Evolutionary conservation across 2,113 vertebrate species (phyloP), one percentile per base, ranked within the genome.

Genomic region (Machaerirhynchus nigripectus): DNA sequence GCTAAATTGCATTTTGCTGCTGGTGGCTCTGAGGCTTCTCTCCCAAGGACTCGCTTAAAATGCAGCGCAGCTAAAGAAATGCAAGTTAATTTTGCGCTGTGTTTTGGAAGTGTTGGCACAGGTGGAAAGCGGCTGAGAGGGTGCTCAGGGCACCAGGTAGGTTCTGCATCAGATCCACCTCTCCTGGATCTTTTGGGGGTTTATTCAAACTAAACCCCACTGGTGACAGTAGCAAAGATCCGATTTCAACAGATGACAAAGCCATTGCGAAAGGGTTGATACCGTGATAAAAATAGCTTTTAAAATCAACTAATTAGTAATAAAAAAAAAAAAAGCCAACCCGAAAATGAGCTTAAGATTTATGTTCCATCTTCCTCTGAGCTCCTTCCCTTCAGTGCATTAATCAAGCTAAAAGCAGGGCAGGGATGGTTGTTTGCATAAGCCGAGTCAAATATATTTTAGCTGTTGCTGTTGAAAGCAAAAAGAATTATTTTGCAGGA

Each of bases 401-500:
- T 90, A 80, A 90, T 63, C 82, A 81, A 88, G 60, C 52, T 57
- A 93, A 96, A 90, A 94, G 68, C 56, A 88, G 71, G 82, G 61
- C 63, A 76, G 55, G 87, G 89, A 40, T 31, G 31, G 22, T 2
- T 61, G 75, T 93, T 95, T 86, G 76, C 95, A 56, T 81, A 86
- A 93, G 50, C 9, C 2, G 10, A 93, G 59, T 77, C 82, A 75
- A 91, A 88, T 37, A 59, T 42, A 85, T 92, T 91, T 74, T 55
- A 61, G 59, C 53, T 87, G 61, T 47, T 91, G 79, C 81, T n/a
- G 37, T 37, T 69, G 89, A 83, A 89, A 93, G 81, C 53, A 40
- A 50, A 71, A 65, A 71, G 68, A 68, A 87, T 59, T 70, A 55
- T 84, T 93, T 84, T 87, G 49, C 87, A 87, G 80, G 61, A 79